A percentile compares a stretch with the other conserved stretches of the same genome.
These are phyloP conservation scores for Bubo scandiacus DNA, from an alignment of 2,113 vertebrate species.

Conservation along the genomic window DNA sequence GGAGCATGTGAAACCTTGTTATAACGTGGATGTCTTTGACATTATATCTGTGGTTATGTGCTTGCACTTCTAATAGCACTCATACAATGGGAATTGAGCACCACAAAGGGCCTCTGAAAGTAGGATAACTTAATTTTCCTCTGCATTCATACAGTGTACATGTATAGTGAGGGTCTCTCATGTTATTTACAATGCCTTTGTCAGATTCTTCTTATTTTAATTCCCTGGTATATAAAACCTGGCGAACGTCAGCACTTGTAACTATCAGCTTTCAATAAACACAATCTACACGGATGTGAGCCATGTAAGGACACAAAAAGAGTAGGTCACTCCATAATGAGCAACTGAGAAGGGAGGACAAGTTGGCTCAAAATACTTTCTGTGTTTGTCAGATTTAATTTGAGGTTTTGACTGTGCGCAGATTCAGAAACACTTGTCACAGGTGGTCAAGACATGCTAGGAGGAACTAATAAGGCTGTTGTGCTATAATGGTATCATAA, in stretches of 20 bases:
- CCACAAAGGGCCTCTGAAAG: slow-evolving; percentile 53
- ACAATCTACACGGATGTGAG: slow-evolving; percentile 28
- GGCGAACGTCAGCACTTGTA: slow-evolving; percentile 57
- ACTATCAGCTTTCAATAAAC: slow-evolving; percentile 61
- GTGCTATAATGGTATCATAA: neutral
- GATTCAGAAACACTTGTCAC: slow-evolving; percentile 1
- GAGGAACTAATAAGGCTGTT: neutral
- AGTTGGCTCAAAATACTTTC: slow-evolving; percentile 33
- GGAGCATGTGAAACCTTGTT: slow-evolving; percentile 4
- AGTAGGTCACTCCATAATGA: slow-evolving; percentile 29
- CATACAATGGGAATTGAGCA: neutral
- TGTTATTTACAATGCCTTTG: slow-evolving; percentile 34
- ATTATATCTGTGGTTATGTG: slow-evolving; percentile 57
- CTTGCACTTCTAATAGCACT: slow-evolving; percentile 36
- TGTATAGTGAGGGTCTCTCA: slow-evolving; percentile 49
- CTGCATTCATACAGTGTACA: neutral
- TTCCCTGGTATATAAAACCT: slow-evolving; percentile 57
- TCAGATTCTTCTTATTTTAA: slow-evolving; percentile 50
- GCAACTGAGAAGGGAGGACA: slow-evolving; percentile 26
- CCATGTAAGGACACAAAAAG: slow-evolving; percentile 33
- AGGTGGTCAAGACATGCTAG: slow-evolving; percentile 20
- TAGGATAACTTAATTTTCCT: slow-evolving; percentile 49
- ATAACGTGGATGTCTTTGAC: slow-evolving; percentile 23
- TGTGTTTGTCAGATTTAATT: slow-evolving; percentile 64
- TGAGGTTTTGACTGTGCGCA: slow-evolving; percentile 9